Percentiles rank a stretch among this genome's conserved stretches.
Evolutionary conservation across 2,888 invertebrate species (phyloP).

Genomic region (Agriopis aurantiaria): DNA sequence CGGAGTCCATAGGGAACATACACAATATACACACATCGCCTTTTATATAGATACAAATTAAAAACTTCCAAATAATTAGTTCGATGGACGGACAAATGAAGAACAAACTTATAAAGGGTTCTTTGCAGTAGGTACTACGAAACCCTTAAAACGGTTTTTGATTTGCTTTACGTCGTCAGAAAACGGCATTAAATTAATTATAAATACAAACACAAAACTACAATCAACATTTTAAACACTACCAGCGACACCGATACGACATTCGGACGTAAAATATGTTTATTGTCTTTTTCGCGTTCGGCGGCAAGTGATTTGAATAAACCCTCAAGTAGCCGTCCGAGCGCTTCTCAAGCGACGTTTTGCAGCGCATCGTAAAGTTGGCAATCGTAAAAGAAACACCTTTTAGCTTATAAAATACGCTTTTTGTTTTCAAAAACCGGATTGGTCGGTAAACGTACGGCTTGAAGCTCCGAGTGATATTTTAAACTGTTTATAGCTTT

Average conservation of each 20-base stretch:
- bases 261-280: constrained; percentile 56
- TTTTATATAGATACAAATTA: no score
- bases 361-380: constrained; percentile 70
- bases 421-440: constrained; percentile 60
- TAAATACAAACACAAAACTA: background rate
- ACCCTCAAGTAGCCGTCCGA: constrained; percentile 74
- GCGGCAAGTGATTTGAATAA: constrained; percentile 73
- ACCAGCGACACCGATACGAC: constrained; percentile 13
- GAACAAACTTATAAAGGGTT: no score
- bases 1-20: no score
- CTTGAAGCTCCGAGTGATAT: constrained; percentile 35
- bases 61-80: no score
- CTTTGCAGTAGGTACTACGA: no score
- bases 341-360: constrained; percentile 56
- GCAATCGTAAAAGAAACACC: constrained; percentile 78
- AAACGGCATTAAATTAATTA: background rate
- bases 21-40: no score
- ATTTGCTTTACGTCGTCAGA: no score
- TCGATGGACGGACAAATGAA: no score
- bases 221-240: constrained; percentile 2
- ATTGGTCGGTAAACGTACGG: constrained; percentile 51
- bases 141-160: no score
- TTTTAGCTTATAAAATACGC: constrained; percentile 65
- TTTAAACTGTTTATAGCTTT: constrained; percentile 48
- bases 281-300: constrained; percentile 60